Conservation (phyloP, 1,140 invertebrate species). For the Aphelenchoides besseyi region DNA sequence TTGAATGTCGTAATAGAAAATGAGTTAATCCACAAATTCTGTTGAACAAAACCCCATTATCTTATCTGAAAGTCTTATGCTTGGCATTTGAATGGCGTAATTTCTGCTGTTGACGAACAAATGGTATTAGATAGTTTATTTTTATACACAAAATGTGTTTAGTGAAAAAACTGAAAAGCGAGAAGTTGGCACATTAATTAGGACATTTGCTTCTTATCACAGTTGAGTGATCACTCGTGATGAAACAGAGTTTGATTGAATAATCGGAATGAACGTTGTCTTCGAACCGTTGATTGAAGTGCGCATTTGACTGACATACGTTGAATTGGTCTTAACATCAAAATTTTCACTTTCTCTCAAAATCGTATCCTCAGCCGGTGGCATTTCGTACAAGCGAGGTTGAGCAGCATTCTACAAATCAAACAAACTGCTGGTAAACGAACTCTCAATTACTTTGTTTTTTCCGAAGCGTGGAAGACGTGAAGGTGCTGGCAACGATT, state of each 20-base stretch:
- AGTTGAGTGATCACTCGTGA: neutral
- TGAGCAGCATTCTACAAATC: constrained; percentile 8
- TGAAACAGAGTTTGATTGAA: neutral
- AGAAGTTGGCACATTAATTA: too few relatives aligned
- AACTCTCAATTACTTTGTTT: neutral
- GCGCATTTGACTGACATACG: neutral
- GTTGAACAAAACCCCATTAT: too few relatives aligned
- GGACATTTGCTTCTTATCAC: too few relatives aligned
- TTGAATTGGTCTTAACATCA: neutral
- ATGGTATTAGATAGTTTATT: too few relatives aligned
- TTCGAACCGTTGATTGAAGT: constrained; percentile 3
- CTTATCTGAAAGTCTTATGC: too few relatives aligned
- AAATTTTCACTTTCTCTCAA: neutral
- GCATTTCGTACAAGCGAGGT: neutral
- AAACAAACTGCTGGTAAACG: neutral
- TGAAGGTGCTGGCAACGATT: constrained; percentile 4
- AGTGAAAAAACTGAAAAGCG: too few relatives aligned
- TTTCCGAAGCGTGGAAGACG: constrained; percentile 20
- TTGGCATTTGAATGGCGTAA: too few relatives aligned
- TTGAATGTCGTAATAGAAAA: too few relatives aligned
- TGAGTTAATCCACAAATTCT: too few relatives aligned
- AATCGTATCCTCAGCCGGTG: neutral
- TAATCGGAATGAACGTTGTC: constrained; percentile 21
- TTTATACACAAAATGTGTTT: too few relatives aligned
- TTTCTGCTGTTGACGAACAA: too few relatives aligned